These are phyloP conservation scores for Sandelia bainsii DNA, from an alignment of 2,797 vertebrate genomes.

Conservation along the genomic window DNA sequence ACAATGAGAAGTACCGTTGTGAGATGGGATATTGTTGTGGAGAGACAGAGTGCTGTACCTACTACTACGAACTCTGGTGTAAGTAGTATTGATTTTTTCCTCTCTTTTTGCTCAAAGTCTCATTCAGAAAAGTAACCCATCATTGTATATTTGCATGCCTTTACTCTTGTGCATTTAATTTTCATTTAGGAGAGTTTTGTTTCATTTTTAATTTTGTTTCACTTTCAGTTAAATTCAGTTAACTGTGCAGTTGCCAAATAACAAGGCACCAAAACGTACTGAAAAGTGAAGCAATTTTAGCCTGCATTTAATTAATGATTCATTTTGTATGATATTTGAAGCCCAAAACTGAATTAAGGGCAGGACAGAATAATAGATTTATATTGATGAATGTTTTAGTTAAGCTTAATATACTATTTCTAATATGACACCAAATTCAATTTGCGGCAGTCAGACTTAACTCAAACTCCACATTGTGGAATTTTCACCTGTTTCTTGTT, in stretches of 20 bases:
- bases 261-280: no score
- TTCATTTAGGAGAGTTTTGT: background rate
- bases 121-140: background rate
- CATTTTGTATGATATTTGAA: background rate
- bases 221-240: background rate
- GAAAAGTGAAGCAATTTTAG: no score
- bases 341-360: background rate
- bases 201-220: background rate
- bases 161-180: background rate
- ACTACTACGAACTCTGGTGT: slow-evolving; percentile 91
- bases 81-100: slow-evolving; percentile 58
- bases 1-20: slow-evolving; percentile 88
- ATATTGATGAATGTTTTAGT: background rate
- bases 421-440: background rate
- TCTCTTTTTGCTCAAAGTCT: background rate
- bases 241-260: background rate
- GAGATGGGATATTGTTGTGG: slow-evolving; percentile 91
- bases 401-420: background rate
- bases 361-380: background rate
- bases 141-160: background rate
- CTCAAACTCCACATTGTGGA: background rate
- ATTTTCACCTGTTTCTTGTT: background rate
- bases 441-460: background rate
- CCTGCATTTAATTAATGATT: background rate
- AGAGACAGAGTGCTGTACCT: slow-evolving; percentile 89